phyloP scores from a whole-genome alignment of 2,113 vertebrate genomes.

The Lynx canadensis region DNA sequence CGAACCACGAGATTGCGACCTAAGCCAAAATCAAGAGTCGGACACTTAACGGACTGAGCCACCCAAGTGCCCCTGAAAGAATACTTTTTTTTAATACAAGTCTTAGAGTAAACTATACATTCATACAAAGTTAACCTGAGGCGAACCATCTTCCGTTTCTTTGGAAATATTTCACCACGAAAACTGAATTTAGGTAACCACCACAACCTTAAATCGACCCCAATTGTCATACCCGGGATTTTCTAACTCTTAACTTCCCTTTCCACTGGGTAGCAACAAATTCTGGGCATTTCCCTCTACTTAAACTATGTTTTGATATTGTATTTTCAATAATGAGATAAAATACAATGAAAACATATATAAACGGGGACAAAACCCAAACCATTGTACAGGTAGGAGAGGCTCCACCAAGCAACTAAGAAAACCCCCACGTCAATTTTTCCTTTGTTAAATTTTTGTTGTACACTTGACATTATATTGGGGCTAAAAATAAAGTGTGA shows the following conservation, averaged over 20 bases:
- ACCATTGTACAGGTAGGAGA: neutral
- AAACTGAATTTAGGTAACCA: constrained; percentile 31
- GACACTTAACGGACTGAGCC: too few relatives aligned
- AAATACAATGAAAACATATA: constrained; percentile 7
- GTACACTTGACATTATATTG: constrained; percentile 14
- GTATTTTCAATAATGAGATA: constrained; percentile 44
- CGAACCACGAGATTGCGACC: too few relatives aligned
- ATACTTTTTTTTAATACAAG: constrained; percentile 21
- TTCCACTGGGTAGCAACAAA: constrained; percentile 1
- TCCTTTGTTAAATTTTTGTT: constrained; percentile 18
- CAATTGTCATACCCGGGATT: neutral
- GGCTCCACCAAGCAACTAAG: constrained; percentile 1
- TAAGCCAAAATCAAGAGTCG: too few relatives aligned
- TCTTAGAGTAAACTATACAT: constrained; percentile 15
- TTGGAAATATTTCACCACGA: constrained; percentile 26
- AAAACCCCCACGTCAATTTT: neutral
- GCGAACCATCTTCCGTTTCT: constrained; percentile 28
- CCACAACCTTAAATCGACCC: constrained; percentile 2
- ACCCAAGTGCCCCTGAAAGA: too few relatives aligned
- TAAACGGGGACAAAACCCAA: neutral
- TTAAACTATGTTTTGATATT: constrained; percentile 41
- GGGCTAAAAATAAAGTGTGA: neutral
- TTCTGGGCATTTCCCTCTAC: neutral
- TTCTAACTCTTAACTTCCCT: constrained; percentile 41
- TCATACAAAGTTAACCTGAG: constrained; percentile 16